Evolutionary conservation across 2,888 invertebrate genomes (phyloP), one percentile per base, ranked within the genome.

Genomic region (Dryomyza anilis): DNA sequence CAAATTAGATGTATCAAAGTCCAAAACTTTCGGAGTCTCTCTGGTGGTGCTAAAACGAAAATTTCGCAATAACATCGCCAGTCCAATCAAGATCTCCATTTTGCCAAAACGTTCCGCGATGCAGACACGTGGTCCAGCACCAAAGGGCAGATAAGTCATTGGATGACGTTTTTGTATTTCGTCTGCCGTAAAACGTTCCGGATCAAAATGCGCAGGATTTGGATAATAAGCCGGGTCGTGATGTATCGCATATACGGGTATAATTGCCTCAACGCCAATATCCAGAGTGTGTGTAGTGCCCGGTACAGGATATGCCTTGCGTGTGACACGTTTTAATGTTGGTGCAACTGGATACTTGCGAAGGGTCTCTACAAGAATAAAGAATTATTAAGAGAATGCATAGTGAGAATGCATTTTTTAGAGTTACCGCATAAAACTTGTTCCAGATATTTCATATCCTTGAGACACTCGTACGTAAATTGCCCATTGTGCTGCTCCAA

Each of bases 291-390:
- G 70, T 36, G 83, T 77, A 1, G 78, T 83, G 57, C 82, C 78
- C 0, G 85, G 84, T 27, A 86, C 68, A 63, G 76, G 80, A 71
- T 85, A 86, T 46, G 84, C 80, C 65, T 82, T 83, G 57, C 83
- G 85, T 64, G 85, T 84, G 61, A 82, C 76, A 55, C 86, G 80
- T 71, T 84, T 84, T 55, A 86, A 70, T 1, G 82, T 77, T 1
- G 85, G 80, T 76, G 84, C 79, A 1, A 86, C 85, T 16, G 86
- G 86, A 70, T 86, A 81, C 73, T 84, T 84, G 39, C 86, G 81
- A 79, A 86, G 82, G 8, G 86, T 85, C 79, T 86, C 86, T 86
- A 45, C 19, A 19, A 5, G 10, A 33, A 8, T 21, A 33, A 21
- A 3, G 12, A 1, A 21, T 23, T 19, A 48, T 16, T 25, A 23